phyloP scores from a whole-genome alignment of 2,888 invertebrate genomes.

The Apamea sordens region DNA sequence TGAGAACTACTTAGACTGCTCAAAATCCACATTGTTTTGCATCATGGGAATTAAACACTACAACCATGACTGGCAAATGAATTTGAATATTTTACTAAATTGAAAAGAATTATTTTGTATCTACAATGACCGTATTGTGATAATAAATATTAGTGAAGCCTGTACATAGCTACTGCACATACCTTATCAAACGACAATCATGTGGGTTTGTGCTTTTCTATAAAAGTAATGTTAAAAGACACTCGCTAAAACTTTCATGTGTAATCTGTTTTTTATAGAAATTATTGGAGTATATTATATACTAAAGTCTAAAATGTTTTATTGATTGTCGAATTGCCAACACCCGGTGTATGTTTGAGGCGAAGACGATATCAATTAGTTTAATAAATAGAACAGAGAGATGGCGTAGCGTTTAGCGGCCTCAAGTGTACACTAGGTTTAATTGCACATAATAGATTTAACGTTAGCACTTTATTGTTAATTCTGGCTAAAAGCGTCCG shows the following conservation, averaged over 20 bases:
- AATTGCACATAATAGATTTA: slow-evolving; percentile 75
- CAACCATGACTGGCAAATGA: slow-evolving; percentile 43
- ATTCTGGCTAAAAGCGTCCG: slow-evolving; percentile 76
- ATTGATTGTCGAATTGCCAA: slow-evolving; percentile 87
- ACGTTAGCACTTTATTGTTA: slow-evolving; percentile 79
- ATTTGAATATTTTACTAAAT: slow-evolving; percentile 50
- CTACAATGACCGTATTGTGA: slow-evolving; percentile 75
- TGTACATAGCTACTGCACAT: slow-evolving; percentile 80
- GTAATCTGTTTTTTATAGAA: slow-evolving; percentile 71
- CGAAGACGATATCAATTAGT: slow-evolving; percentile 57
- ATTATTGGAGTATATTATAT: slow-evolving; percentile 71
- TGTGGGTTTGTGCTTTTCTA: slow-evolving; percentile 75
- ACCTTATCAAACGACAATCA: slow-evolving; percentile 68
- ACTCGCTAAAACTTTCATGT: slow-evolving; percentile 66
- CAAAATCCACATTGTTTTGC: slow-evolving; percentile 39
- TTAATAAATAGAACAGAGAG: slow-evolving; percentile 51
- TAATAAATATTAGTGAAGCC: slow-evolving; percentile 76
- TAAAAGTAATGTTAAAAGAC: slow-evolving; percentile 63
- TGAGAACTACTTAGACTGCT: slow-evolving; percentile 37
- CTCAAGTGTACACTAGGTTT: slow-evolving; percentile 73
- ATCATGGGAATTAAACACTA: slow-evolving; percentile 41
- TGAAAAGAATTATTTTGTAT: slow-evolving; percentile 51
- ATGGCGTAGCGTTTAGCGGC: slow-evolving; percentile 55
- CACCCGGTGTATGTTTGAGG: slow-evolving; percentile 75
- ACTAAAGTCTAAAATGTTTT: slow-evolving; percentile 73